phyloP scores from a whole-genome alignment of 2,113 vertebrate species.

The Cavia porcellus region DNA sequence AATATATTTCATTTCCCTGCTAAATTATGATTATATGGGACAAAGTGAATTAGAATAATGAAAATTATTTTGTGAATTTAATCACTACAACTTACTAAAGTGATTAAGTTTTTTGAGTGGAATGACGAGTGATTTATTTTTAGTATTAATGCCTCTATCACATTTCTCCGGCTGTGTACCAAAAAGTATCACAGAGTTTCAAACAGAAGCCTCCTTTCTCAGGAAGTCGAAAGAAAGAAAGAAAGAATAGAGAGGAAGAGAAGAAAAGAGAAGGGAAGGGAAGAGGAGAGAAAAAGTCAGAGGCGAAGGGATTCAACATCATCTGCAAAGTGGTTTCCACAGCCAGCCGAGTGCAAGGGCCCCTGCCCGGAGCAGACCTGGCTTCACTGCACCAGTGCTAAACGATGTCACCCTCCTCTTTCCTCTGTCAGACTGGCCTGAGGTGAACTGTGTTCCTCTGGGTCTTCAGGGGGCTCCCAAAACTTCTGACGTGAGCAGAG shows the following conservation, averaged over 20 bases:
- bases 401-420: background rate
- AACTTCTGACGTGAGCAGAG: slow-evolving; percentile 36
- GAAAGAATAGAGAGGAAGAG: background rate
- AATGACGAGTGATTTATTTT: slow-evolving; percentile 24
- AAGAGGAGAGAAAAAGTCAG: background rate
- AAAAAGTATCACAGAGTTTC: background rate
- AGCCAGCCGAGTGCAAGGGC: slow-evolving; percentile 4
- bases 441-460: background rate
- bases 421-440: background rate
- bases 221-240: background rate
- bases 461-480: background rate
- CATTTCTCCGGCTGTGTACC: background rate
- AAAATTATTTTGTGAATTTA: slow-evolving; percentile 27
- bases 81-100: background rate
- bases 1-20: background rate
- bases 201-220: slow-evolving; percentile 14
- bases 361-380: background rate
- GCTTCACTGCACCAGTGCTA: background rate
- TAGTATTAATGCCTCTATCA: slow-evolving; percentile 17
- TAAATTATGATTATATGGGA: slow-evolving; percentile 4
- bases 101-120: slow-evolving; percentile 46
- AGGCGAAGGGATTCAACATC: background rate
- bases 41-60: slow-evolving; percentile 27
- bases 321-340: background rate
- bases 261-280: background rate